Evolutionary conservation across 2,888 invertebrate genomes (phyloP).

Genomic region (Corythucha ciliata): DNA sequence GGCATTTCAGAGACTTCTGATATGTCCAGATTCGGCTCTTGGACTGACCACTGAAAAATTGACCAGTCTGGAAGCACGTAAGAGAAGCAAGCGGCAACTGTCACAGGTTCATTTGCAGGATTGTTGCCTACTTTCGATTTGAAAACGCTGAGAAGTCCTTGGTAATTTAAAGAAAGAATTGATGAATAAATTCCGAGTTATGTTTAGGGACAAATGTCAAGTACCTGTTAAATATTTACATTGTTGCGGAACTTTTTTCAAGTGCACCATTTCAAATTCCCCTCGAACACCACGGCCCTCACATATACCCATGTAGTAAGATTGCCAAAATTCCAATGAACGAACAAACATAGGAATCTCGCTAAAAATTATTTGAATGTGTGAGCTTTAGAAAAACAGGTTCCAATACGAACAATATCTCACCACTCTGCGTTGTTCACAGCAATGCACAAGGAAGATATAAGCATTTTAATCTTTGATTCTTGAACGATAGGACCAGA

Average conservation of each 20-base stretch:
- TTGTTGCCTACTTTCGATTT: conserved; percentile 69
- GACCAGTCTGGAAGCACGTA: conserved; percentile 53
- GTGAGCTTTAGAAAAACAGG: background rate
- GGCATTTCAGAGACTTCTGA: conserved; percentile 12
- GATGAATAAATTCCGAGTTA: conserved; percentile 10
- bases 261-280: conserved; percentile 82
- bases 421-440: conserved; percentile 69
- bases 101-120: conserved; percentile 55
- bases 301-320: conserved; percentile 69
- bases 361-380: conserved; percentile 42
- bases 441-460: conserved; percentile 75
- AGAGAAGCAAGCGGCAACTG: conserved; percentile 46
- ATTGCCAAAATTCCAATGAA: conserved; percentile 70
- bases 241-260: conserved; percentile 63
- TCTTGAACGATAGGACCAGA: conserved; percentile 43
- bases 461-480: conserved; percentile 63
- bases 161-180: too few relatives aligned
- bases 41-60: conserved; percentile 54
- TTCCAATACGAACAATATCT: conserved; percentile 29
- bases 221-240: conserved; percentile 69
- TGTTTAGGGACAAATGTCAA: conserved; percentile 14
- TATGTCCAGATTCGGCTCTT: conserved; percentile 48
- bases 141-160: conserved; percentile 70
- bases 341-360: conserved; percentile 81
- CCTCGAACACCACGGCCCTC: conserved; percentile 65